Evolutionary conservation across 2,113 vertebrate species (phyloP), one percentile per base, ranked within the genome.

Genomic region (Corythoichthys intestinalis): DNA sequence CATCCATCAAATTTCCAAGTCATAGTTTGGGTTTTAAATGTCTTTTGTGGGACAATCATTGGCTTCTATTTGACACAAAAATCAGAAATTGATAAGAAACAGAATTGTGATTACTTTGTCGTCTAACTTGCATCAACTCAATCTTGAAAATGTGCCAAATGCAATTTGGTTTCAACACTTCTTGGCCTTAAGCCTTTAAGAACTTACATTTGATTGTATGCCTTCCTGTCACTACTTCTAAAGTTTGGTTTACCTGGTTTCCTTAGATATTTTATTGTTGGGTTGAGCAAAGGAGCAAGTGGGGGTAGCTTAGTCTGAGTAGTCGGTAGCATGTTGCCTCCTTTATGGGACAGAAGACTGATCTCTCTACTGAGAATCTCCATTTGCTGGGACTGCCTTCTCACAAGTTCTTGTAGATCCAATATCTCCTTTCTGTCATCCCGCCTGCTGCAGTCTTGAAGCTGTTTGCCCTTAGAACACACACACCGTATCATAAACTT

Each of bases 291-390:
- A 3, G 72, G 66, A 37, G 60, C 1, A 11, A 75, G 50, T 0
- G 20, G 71, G 53, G 81, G 67, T 8, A 78, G 63, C 0, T 58
- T 34, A 50, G 75, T 37, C 0, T 74, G 83, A 46, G 84, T 67
- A 0, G 90, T 91, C 2, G 92, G 91, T 13, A 92, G 83, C n/a
- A 92, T 74, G 2, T 71, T 72, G 0, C 84, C 88, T 4, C 89
- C 92, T 83, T 92, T 93, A 68, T 70, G 86, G 15, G 85, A 87
- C 62, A 94, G 69, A 11, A 87, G 3, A 13, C 0, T 2, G 59
- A 96, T 94, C 81, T 95, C 93, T 66, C 85, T 77, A 59, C 74
- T 92, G 50, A 96, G 82, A 10, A 65, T 67, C 3, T 85, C 63
- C 2, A 86, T 82, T 46, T 91, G 85, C 53, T 69, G 37, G 1